Base-by-base conservation (phyloP, 2,113 vertebrate species). In the Micronycteris hirsuta region DNA sequence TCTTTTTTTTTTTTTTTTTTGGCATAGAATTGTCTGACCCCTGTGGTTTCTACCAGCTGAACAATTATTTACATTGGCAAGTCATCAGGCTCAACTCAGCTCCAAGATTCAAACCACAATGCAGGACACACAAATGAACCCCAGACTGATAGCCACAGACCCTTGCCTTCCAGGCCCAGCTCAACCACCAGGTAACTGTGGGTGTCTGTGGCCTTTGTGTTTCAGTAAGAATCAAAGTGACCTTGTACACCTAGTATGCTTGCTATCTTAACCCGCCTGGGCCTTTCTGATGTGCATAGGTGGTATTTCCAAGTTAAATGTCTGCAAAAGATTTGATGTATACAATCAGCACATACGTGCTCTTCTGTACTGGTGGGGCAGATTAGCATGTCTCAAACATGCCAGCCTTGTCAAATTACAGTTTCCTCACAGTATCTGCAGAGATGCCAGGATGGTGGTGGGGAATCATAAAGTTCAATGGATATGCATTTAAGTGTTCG, bases 51-150 rank as follows among this genome's bases (percentile, higher is more conserved):
- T 88, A 49, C 82, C 81, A 81, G 45, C 58, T 8, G 38, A 85
- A 26, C 65, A 87, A 83, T 95, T 88, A 65, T 88, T 92, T 92
- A 70, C 14, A 3, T 85, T 94, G 71, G 58, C 52, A 93, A 81
- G 45, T 52, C 38, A 93, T 65, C 49, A 52, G 74, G 74, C 89
- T 97, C 28, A 94, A 47, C 84, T 94, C 24, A 86, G 56, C 26
- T 70, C 43, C 49, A 85, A 87, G 65, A 89, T 82, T 74, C n/a
- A 4, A 58, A 81, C 76, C 63, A 38, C 33, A 56, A 56, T 41
- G 41, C 78, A 11, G 49, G 49, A 61, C 17, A 5, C 28, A 41
- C 26, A 81, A 33, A 71, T 41, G 84, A 67, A 54, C 41, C 49
- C 17, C 86, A 56, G 47, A 31, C 71, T 12, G 20, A 89, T 9